Evolutionary conservation across 2,113 vertebrate genomes (phyloP).

Genomic region (Semnornis frantzii): DNA sequence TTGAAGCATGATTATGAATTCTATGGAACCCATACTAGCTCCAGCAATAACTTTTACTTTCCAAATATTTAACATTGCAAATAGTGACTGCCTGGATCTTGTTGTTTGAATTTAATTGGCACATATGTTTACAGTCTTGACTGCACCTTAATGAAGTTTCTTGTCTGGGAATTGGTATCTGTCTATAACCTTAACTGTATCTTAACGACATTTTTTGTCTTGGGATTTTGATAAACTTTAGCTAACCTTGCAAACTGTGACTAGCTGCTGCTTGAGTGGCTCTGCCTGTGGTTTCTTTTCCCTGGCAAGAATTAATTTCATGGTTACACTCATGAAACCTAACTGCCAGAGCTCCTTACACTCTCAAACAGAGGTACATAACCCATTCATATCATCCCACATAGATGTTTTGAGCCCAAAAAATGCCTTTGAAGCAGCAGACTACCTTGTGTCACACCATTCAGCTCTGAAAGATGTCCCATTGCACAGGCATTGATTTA

Average conservation of each 20-base stretch:
- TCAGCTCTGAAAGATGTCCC: background rate
- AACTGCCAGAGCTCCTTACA: background rate
- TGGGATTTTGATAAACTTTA: constrained; percentile 56
- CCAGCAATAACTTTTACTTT: background rate
- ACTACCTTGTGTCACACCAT: background rate
- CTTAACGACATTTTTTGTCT: constrained; percentile 56
- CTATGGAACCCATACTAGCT: background rate
- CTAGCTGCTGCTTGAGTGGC: background rate
- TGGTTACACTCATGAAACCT: background rate
- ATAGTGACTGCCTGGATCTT: background rate
- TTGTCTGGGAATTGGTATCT: constrained; percentile 56
- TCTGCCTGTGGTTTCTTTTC: constrained; percentile 10
- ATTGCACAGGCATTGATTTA: background rate
- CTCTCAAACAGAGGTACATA: background rate
- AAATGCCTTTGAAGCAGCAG: background rate
- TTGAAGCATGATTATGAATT: background rate
- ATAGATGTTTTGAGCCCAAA: background rate
- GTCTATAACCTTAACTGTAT: constrained; percentile 31
- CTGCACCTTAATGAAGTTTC: constrained; percentile 40
- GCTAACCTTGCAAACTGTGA: constrained; percentile 41
- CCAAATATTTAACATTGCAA: constrained; percentile 3
- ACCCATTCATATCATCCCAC: background rate
- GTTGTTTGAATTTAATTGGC: constrained; percentile 29
- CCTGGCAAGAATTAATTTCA: constrained; percentile 29
- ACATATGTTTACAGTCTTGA: constrained; percentile 28